Evolutionary conservation across 1,140 invertebrate genomes (phyloP).

Genomic region (Aphis gossypii): DNA sequence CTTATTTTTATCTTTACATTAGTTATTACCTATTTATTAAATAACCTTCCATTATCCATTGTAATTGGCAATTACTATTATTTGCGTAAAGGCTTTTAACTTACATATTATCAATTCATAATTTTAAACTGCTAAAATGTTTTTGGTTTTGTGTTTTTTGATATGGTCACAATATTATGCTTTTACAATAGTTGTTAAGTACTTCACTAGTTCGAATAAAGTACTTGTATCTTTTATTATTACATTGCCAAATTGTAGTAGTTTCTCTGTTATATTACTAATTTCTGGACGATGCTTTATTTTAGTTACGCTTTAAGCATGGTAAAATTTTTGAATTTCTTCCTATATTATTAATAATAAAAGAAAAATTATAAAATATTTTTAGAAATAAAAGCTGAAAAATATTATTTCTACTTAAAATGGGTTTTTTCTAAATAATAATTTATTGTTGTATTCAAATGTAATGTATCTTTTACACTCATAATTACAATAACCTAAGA

Average conservation of each 20-base stretch:
- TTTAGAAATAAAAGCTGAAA: too few relatives aligned
- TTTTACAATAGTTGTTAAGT: neutral
- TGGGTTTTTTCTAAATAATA: too few relatives aligned
- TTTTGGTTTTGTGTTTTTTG: neutral
- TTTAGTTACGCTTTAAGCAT: neutral
- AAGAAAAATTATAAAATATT: too few relatives aligned
- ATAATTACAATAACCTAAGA: too few relatives aligned
- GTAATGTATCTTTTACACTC: too few relatives aligned
- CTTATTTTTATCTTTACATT: slow-evolving; percentile 24
- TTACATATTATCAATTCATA: neutral
- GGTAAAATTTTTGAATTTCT: too few relatives aligned
- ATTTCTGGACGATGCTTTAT: neutral
- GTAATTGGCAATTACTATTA: neutral
- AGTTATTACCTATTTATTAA: neutral
- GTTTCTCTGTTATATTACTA: neutral
- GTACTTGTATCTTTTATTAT: slow-evolving; percentile 16
- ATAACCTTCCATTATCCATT: neutral
- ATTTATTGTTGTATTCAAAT: too few relatives aligned
- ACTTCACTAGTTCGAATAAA: slow-evolving; percentile 18
- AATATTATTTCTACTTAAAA: too few relatives aligned
- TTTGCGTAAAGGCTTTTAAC: neutral
- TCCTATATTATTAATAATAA: too few relatives aligned
- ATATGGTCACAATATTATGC: neutral
- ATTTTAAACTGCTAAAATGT: neutral
- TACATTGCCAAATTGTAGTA: neutral